Base-by-base conservation (phyloP, 2,797 vertebrate genomes). In the Sebastes hubbsi region DNA sequence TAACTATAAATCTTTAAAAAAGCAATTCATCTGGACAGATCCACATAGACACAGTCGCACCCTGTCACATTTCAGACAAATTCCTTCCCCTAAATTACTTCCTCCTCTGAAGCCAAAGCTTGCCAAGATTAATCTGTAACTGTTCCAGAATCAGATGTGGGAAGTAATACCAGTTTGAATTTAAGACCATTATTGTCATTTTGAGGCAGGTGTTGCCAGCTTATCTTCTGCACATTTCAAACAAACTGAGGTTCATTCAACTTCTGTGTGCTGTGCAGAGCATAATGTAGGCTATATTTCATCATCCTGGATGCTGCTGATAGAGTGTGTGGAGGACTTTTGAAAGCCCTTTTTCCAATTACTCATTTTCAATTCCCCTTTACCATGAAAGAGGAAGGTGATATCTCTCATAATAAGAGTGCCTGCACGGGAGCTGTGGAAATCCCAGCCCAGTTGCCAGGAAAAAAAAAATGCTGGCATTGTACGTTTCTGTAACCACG, bases 21-120 rank as follows among this genome's bases (percentile, higher is more conserved):
- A 52, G 76, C 8, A 59, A 27, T 83, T 66, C 6, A 72, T 81
- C 38, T 73, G 25, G 69, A 81, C 71, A 82, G 32, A 58, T 64
- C 24, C 55, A 38, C 66, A 65, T 1, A 64, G 59, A 78, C 49
- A 32, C 9, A 49, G 75, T 81, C 16, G 68, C 85, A 81, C 74
- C 78, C 68, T 72, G 22, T 55, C 62, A 5, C 6, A 88, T 22
- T 10, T 12, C 29, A 34, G 60, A 32, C 20, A 34, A 34, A 62
- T 89, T 90, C 80, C 65, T 74, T 11, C 69, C 69, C 3, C 38
- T 42, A 58, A 86, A 75, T 78, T 0, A 63, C 82, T 90, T 86
- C 81, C 81, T 82, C 22, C 38, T 63, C 68, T 61, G 59, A 62
- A 78, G 68, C 46, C 46, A 42, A 60, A 63, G 65, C 0, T 59